These are phyloP conservation scores for Ophonus ardosiacus DNA, from an alignment of 2,888 invertebrate genomes.

Conservation along the genomic window DNA sequence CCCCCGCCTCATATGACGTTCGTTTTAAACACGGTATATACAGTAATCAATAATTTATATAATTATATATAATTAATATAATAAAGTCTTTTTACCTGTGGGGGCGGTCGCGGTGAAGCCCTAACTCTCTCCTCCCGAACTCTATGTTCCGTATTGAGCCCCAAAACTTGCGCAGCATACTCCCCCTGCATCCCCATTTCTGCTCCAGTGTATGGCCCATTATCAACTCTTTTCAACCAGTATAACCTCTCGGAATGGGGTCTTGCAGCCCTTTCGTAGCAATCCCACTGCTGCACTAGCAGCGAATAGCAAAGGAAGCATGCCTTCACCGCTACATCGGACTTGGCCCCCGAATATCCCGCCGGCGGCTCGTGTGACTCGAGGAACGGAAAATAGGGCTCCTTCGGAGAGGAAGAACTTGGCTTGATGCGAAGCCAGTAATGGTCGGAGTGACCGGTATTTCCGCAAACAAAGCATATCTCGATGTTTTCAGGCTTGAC, in stretches of 20 bases:
- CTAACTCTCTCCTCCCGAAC: conserved; percentile 69
- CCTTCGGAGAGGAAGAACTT: conserved; percentile 82
- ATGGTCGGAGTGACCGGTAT: conserved; percentile 81
- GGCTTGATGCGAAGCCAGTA: conserved; percentile 82
- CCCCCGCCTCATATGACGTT: no score
- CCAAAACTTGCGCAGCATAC: conserved; percentile 93
- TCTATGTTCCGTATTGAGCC: conserved; percentile 78
- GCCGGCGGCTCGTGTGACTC: conserved; percentile 92
- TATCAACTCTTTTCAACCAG: conserved; percentile 94
- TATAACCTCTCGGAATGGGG: conserved; percentile 93
- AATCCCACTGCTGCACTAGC: conserved; percentile 94
- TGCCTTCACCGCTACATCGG: conserved; percentile 80
- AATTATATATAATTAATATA: neutral
- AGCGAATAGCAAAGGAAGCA: conserved; percentile 93
- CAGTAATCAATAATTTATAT: no score
- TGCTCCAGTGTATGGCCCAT: conserved; percentile 92
- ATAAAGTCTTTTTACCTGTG: conserved; percentile 2
- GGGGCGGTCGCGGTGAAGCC: conserved; percentile 71
- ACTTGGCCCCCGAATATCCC: conserved; percentile 78
- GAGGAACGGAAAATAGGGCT: conserved; percentile 94
- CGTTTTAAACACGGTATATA: no score
- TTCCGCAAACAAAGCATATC: conserved; percentile 86
- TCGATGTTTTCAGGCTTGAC: conserved; percentile 69
- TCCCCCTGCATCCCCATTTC: conserved; percentile 92
- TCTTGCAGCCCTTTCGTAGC: conserved; percentile 88